phyloP scores from a whole-genome alignment of 2,113 vertebrate genomes.

The Phrynosoma blainvillii region DNA sequence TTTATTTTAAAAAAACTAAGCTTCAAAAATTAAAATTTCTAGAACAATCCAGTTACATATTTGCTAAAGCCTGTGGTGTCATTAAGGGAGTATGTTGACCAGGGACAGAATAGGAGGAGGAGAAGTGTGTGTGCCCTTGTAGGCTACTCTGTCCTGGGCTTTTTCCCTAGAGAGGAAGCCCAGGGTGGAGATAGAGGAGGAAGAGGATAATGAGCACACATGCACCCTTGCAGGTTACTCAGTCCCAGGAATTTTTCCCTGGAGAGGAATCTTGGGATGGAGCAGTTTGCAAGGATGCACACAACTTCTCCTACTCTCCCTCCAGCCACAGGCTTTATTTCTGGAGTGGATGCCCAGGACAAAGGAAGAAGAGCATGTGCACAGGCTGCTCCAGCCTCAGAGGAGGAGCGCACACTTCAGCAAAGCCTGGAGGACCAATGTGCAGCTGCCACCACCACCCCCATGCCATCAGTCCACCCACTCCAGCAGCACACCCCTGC shows the following conservation, averaged over 20 bases:
- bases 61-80: not conserved
- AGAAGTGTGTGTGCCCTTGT: too few relatives aligned
- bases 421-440: too few relatives aligned
- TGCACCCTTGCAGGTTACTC: not conserved
- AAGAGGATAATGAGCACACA: not conserved
- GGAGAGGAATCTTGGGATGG: too few relatives aligned
- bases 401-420: too few relatives aligned
- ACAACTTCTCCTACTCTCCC: not conserved
- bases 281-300: not conserved
- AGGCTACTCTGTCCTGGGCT: too few relatives aligned
- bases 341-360: not conserved
- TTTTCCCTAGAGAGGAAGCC: too few relatives aligned
- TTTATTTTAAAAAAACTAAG: conserved; percentile 3
- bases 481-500: too few relatives aligned
- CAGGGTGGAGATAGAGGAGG: not conserved
- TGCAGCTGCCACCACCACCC: too few relatives aligned
- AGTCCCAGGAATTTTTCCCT: not conserved
- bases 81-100: too few relatives aligned
- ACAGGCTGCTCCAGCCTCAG: too few relatives aligned
- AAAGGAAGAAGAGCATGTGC: too few relatives aligned
- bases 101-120: not conserved
- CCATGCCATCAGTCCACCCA: too few relatives aligned
- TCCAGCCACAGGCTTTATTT: not conserved
- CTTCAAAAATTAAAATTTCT: not conserved
- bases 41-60: not conserved